Base-by-base conservation (phyloP, 2,797 vertebrate species). In the Carapus acus region DNA sequence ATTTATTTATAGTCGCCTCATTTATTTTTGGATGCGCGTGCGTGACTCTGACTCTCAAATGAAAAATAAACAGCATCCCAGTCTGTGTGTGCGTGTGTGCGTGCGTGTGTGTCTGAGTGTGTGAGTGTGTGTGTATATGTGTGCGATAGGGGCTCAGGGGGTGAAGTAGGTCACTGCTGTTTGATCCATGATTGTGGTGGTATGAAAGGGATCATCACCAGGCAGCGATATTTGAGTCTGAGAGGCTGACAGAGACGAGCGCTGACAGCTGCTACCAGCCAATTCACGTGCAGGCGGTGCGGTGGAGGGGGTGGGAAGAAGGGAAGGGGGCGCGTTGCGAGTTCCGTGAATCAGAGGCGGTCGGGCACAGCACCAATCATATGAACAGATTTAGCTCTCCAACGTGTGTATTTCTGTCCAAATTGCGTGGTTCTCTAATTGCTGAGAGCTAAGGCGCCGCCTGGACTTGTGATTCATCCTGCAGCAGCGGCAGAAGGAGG, bases 261-360 rank as follows among this genome's bases (percentile, higher is more conserved):
- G 50, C 65, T 40, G 40, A 73, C 83, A 82, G 80, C 73, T 87
- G 80, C 71, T 62, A 20, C 50, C 41, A 66, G 43, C 50, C 54
- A 47, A 64, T 56, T 71, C 74, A 65, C 41, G 17, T 54, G 47
- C 48, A 40, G 73, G 39, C 37, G n/a, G n/a, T n/a, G n/a, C n/a
- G n/a, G n/a, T n/a, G n/a, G n/a, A n/a, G n/a, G n/a, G n/a, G n/a
- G n/a, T 7, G 6, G 40, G 44, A 47, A 20, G 34, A 38, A 43
- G 15, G 31, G 24, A 39, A 53, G n/a, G 13, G 23, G 39, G 23
- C 15, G 38, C 63, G 55, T 58, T 36, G 8, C 16, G 40, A 22
- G 61, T 42, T 55, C 43, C 34, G n/a, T n/a, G 49, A 73, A 54
- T 64, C 43, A 77, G 77, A 74, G 66, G 69, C 40, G 62, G 69